Conservation (phyloP, 2,888 invertebrate species). For the Uropetala carovei region DNA sequence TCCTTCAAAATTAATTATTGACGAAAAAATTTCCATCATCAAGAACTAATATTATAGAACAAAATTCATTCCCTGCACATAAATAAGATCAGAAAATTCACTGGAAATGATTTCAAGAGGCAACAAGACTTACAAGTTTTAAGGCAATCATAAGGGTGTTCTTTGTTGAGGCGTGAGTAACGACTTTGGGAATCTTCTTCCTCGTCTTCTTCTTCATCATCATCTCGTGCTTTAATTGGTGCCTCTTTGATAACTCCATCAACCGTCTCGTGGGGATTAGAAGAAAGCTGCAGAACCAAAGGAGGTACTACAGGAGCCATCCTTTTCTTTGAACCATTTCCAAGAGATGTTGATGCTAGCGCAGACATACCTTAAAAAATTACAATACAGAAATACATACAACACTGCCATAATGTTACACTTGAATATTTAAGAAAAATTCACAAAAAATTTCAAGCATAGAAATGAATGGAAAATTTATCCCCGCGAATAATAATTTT, state of each 20-base stretch:
- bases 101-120: too few species aligned
- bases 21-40: background rate
- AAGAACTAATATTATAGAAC: background rate
- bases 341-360: conserved; percentile 15
- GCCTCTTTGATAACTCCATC: background rate
- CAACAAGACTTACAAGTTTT: conserved; percentile 72
- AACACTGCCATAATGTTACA: background rate
- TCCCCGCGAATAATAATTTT: too few species aligned
- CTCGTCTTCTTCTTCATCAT: conserved; percentile 45
- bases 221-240: background rate
- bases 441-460: too few species aligned
- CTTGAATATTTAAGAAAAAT: background rate
- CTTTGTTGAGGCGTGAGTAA: conserved; percentile 81
- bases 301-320: conserved; percentile 39
- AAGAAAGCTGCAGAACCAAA: background rate
- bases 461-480: too few species aligned
- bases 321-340: conserved; percentile 38
- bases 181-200: conserved; percentile 79
- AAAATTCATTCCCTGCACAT: background rate
- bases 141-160: conserved; percentile 80
- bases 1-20: too few species aligned
- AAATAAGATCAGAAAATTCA: too few species aligned
- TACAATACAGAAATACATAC: background rate
- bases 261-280: background rate
- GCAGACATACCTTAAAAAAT: background rate